Base-by-base conservation (phyloP, 2,113 vertebrate species). In the Oostethus manadensis region DNA sequence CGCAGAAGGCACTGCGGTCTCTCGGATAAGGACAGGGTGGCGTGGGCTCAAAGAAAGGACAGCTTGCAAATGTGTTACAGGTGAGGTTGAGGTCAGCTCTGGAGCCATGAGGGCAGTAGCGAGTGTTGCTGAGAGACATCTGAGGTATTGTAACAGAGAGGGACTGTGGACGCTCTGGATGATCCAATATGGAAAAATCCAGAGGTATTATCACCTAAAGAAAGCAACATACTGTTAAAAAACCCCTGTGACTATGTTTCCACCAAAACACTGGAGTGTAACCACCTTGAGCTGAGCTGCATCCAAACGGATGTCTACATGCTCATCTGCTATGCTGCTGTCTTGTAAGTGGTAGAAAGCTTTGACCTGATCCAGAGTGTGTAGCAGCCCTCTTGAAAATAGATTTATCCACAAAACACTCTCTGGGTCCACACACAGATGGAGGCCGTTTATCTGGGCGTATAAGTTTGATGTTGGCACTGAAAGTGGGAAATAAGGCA, bases 341-440 rank as follows among this genome's bases (percentile, higher is more conserved):
- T 91, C 91, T 73, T 97, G 93, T 76, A 96, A 79, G 68, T 94
- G 93, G 82, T 96, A 98, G 77, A 97, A 97, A 47, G 93, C 93
- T 84, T 97, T 96, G 76, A 98, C 96, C 75, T 98, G 95, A 74
- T 98, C 93, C 80, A 99, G 75, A 18, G 94, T 96, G 57, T 82
- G 91, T 47, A 91, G 93, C 44, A 99, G 90, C 57, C 97, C 95
- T 70, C 94, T 86, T 71, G 92, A 92, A 73, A 99, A 98, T 64
- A 94, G 86, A 62, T 92, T 94, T 84, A 96, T 92, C 97, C 97
- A 99, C 75, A 99, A 86, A 74, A 99, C 81, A 3, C 95, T 98
- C 40, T 89, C 79, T 18, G 91, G 87, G 62, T 98, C 94, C 77
- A 98, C 64, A 40, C 87, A 94, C 54, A 98, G 87, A 68, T 90